A percentile compares a stretch with the other conserved stretches of the same genome.
phyloP scores from a whole-genome alignment of 2,888 invertebrate species.

The Anaspis maculata region DNA sequence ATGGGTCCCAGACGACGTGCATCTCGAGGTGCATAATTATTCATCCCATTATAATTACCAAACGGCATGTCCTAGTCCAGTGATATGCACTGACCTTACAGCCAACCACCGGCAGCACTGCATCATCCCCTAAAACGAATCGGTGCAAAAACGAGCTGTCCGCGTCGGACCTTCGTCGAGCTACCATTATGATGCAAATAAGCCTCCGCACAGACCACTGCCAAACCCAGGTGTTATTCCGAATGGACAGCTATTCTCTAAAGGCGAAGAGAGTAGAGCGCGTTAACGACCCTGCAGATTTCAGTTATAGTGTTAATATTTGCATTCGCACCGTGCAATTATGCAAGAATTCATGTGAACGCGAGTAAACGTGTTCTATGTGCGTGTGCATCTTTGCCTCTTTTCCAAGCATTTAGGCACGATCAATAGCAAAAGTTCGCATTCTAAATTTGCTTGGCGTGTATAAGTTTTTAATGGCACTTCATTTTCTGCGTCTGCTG shows the following conservation, averaged over 20 bases:
- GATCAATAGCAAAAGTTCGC: too few relatives aligned
- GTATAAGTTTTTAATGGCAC: too few relatives aligned
- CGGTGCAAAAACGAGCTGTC: constrained; percentile 16
- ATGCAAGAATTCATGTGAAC: constrained; percentile 24
- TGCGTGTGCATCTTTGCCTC: too few relatives aligned
- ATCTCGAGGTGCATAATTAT: constrained; percentile 28
- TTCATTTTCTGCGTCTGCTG: too few relatives aligned
- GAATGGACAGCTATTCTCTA: constrained; percentile 36
- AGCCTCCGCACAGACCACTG: constrained; percentile 35
- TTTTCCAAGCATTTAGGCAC: too few relatives aligned
- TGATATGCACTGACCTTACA: constrained; percentile 35
- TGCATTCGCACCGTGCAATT: constrained; percentile 30
- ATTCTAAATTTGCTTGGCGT: too few relatives aligned
- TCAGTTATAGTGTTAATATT: constrained; percentile 35
- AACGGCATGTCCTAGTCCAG: constrained; percentile 31
- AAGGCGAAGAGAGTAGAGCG: constrained; percentile 36
- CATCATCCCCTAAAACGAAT: constrained; percentile 1
- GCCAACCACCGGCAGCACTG: too few relatives aligned
- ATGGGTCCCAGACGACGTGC: constrained; percentile 12
- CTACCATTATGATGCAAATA: constrained; percentile 38
- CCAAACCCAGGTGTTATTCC: constrained; percentile 38
- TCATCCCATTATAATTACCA: constrained; percentile 36
- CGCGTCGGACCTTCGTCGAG: constrained; percentile 19
- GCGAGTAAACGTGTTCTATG: too few relatives aligned
- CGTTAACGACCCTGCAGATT: constrained; percentile 39